Evolutionary conservation across 2,797 vertebrate species (phyloP).

Genomic region (Oreochromis grahami): DNA sequence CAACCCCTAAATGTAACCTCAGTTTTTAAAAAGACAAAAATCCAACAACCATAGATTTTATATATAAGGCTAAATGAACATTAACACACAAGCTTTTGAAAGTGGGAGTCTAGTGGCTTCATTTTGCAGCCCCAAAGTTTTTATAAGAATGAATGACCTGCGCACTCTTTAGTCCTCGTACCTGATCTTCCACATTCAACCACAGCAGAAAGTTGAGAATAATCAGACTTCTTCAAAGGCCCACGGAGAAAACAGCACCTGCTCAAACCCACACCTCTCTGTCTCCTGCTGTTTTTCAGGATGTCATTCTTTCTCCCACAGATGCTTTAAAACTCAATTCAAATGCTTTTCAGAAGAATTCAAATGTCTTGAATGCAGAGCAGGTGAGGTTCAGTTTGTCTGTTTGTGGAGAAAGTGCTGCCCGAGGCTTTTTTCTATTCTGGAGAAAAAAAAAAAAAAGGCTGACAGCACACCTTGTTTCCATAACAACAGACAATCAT

Average conservation of each 20-base stretch:
- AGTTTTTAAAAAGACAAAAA: not conserved
- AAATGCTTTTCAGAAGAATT: not conserved
- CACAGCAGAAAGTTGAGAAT: not conserved
- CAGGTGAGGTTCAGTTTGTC: not conserved
- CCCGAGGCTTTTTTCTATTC: constrained; percentile 5
- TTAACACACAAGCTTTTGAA: not conserved
- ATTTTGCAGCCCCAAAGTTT: not conserved
- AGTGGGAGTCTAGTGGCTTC: not conserved
- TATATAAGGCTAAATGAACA: not conserved
- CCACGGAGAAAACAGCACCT: not conserved
- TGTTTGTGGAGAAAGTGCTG: constrained; percentile 7
- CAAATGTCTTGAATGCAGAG: not conserved
- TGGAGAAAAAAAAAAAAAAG: not conserved
- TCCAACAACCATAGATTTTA: not conserved
- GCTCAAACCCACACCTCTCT: not conserved
- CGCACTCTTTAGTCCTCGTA: not conserved
- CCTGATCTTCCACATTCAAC: not conserved
- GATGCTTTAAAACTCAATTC: not conserved
- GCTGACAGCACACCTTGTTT: constrained; percentile 34
- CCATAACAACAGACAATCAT: constrained; percentile 42
- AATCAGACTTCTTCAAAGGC: not conserved
- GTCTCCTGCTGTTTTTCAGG: not conserved
- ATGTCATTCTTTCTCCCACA: not conserved
- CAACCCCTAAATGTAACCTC: not conserved
- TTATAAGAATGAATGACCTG: too few relatives aligned